Evolutionary conservation across 2,797 vertebrate species (phyloP).

Genomic region (Alosa sapidissima): DNA sequence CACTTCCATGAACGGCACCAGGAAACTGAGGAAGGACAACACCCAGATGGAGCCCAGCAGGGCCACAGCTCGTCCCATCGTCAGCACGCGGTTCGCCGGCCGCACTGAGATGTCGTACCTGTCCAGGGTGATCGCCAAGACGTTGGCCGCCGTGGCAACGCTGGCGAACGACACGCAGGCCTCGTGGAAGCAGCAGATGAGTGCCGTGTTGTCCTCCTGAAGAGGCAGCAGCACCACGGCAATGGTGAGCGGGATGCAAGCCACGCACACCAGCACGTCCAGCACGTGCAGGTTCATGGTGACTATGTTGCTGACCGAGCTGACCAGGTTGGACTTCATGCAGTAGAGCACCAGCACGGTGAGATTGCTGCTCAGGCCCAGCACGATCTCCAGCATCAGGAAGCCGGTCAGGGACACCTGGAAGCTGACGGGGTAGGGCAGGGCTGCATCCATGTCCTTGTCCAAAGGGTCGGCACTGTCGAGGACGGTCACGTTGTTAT

Average conservation of each 20-base stretch:
- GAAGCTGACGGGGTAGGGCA: conserved; percentile 88
- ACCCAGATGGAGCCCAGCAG: conserved; percentile 93
- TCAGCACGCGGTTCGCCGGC: conserved; percentile 95
- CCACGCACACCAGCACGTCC: conserved; percentile 94
- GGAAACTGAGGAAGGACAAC: conserved; percentile 91
- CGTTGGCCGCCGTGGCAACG: conserved; percentile 95
- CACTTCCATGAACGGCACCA: conserved; percentile 98
- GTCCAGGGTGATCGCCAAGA: conserved; percentile 95
- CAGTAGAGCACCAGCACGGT: conserved; percentile 98
- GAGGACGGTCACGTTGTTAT: conserved; percentile 87
- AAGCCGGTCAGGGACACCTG: conserved; percentile 96
- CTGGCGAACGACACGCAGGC: conserved; percentile 97
- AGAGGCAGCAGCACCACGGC: conserved; percentile 92
- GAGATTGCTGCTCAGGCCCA: conserved; percentile 98
- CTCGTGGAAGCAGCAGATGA: conserved; percentile 98
- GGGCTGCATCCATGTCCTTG: conserved; percentile 85
- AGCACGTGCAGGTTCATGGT: conserved; percentile 99
- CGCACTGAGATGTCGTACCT: conserved; percentile 98
- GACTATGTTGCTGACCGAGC: conserved; percentile 98
- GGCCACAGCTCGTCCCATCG: conserved; percentile 91
- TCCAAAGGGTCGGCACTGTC: conserved; percentile 89
- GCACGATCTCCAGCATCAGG: conserved; percentile 95
- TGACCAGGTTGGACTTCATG: conserved; percentile 99
- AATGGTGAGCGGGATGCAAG: conserved; percentile 96
- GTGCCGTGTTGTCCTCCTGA: conserved; percentile 88